Conservation (phyloP, 1,140 invertebrate genomes). For the Globodera ellingtonae region DNA sequence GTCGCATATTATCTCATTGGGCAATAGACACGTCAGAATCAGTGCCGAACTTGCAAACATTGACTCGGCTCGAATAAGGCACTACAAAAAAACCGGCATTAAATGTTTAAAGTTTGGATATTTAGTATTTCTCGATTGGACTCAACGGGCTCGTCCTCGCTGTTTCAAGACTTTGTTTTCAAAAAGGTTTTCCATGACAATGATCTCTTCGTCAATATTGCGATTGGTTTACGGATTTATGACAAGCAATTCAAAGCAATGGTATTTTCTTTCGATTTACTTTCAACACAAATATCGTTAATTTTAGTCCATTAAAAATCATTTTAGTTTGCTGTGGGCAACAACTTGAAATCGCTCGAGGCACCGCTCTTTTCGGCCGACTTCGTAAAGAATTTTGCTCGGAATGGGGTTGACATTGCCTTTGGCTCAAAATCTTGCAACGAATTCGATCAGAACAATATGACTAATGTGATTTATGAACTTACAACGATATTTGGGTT, state of each 20-base stretch:
- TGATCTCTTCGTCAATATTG: neutral
- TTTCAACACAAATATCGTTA: conserved; percentile 9
- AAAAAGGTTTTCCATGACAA: neutral
- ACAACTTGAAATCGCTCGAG: neutral
- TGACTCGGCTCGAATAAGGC: neutral
- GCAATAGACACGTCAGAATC: neutral
- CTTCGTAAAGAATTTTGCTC: neutral
- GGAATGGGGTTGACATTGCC: conserved; percentile 1
- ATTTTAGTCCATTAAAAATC: neutral
- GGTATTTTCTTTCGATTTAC: neutral
- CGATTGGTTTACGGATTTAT: neutral
- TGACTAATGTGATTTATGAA: conserved; percentile 22
- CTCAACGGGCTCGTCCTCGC: neutral
- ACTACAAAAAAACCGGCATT: neutral
- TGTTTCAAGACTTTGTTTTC: neutral
- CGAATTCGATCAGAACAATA: conserved; percentile 25
- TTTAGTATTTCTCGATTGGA: neutral
- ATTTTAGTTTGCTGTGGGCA: conserved; percentile 8
- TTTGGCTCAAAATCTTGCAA: conserved; percentile 21
- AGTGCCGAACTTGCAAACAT: neutral
- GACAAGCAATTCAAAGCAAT: neutral
- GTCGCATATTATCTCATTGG: neutral
- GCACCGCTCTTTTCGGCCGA: neutral
- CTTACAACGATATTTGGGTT: conserved; percentile 48
- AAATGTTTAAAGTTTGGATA: neutral